Evolutionary conservation across 30 jellyfish, hydroid and myxozoan genomes (phyloP), one percentile per base, ranked within the genome.

Genomic region (Aurelia sp.): DNA sequence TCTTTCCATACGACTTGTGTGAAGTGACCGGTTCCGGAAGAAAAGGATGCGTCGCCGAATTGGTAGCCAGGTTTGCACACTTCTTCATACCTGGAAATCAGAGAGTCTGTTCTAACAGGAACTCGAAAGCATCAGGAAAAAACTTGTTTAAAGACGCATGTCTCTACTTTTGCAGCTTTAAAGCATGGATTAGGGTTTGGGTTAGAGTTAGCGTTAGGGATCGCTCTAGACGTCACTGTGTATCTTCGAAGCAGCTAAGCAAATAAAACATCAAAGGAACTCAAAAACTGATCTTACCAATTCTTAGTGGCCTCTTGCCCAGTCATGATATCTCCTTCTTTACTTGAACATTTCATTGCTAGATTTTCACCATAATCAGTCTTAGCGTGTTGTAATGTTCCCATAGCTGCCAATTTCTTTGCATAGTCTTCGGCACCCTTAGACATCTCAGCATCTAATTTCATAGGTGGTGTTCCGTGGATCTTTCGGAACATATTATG

Each of bases 1-100:
- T 84, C 92, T 86, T 90, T 95, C 99, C 99, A 95, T 4, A 95
- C 98, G 11, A 95, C 97, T 89, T 95, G 96, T 13, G 94, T 79
- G 40, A 84, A 90, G 22, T 84, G 97, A 62, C 97, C 96, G 44
- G 98, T 89, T 3, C 90, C 90, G 2, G 73, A 66, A 6, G 73
- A 37, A 66, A 18, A 12, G 44, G 67, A 48, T 4, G 87, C 96
- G 52, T 92, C 11, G 53, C 53, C 74, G 79, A 90, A 90, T 40
- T 22, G 41, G 75, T 90, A 76, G 12, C 91, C 95, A 37, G 94
- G 97, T 30, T 88, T 71, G 68, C 97, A 91, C 1, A 84, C 97
- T 66, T 91, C 97, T 21, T 58, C 55, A 13, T 44, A 44, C 55
- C 55, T 44, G 55, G 8, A 44, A 37, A 37, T 37, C 7, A 37